Percentiles rank a stretch among this genome's conserved stretches.
Evolutionary conservation across 2,797 vertebrate genomes (phyloP).

Genomic region (Acipenser ruthenus): DNA sequence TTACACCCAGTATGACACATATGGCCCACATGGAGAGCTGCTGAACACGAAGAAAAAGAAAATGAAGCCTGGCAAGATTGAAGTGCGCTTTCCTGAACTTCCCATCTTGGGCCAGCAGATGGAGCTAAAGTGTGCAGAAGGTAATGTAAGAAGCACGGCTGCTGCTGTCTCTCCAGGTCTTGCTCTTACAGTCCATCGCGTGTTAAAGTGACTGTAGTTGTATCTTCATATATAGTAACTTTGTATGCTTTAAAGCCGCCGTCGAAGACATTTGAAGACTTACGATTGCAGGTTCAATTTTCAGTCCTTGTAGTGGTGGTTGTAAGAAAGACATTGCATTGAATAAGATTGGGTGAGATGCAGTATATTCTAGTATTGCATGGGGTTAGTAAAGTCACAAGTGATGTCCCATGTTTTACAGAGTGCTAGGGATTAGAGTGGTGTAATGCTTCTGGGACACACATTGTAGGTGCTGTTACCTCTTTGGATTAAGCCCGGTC

Average conservation of each 20-base stretch:
- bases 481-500: constrained; percentile 21
- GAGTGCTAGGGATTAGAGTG: constrained; percentile 12
- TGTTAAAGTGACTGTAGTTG: too few species aligned
- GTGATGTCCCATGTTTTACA: neutral
- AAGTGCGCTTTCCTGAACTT: constrained; percentile 46
- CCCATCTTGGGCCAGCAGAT: constrained; percentile 44
- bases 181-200: too few species aligned
- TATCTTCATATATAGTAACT: too few species aligned
- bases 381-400: too few species aligned
- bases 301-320: too few species aligned
- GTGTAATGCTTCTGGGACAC: constrained; percentile 11
- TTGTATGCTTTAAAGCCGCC: too few species aligned
- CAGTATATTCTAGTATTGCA: too few species aligned
- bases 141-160: constrained; percentile 14
- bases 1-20: constrained; percentile 33
- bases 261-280: too few species aligned
- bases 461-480: constrained; percentile 19
- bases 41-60: constrained; percentile 41
- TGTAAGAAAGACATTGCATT: too few species aligned
- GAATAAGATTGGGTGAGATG: too few species aligned
- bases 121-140: constrained; percentile 44
- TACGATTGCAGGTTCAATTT: too few species aligned
- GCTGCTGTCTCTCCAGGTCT: too few species aligned
- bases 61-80: constrained; percentile 29
- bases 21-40: constrained; percentile 33